These are phyloP conservation scores for Lithobates sylvaticus DNA, from an alignment of 2,797 vertebrate genomes.

Conservation along the genomic window DNA sequence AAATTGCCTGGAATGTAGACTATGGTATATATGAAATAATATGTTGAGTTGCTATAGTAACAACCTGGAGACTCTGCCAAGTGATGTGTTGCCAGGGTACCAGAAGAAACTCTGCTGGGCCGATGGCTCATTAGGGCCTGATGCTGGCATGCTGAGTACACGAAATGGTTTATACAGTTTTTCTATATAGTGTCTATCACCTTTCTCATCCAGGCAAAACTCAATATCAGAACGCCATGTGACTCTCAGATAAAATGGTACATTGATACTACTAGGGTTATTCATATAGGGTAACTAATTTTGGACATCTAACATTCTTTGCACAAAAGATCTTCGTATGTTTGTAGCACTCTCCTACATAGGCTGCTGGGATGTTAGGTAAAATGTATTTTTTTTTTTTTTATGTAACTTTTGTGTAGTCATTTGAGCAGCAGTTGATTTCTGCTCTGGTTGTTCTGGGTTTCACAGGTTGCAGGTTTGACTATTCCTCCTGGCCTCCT, in stretches of 20 bases:
- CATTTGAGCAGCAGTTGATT: too few relatives aligned
- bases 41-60: constrained; percentile 15
- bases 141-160: constrained; percentile 14
- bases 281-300: too few relatives aligned
- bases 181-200: constrained; percentile 13
- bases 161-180: not conserved
- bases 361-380: too few relatives aligned
- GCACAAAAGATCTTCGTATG: too few relatives aligned
- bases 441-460: too few relatives aligned
- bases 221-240: not conserved
- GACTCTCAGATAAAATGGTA: not conserved
- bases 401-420: too few relatives aligned
- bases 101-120: constrained; percentile 13
- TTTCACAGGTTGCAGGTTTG: too few relatives aligned
- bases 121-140: constrained; percentile 11
- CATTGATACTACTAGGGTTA: too few relatives aligned
- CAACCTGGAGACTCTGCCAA: constrained; percentile 19
- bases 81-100: constrained; percentile 31
- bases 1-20: not conserved
- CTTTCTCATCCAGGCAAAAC: constrained; percentile 11
- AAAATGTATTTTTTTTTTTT: too few relatives aligned
- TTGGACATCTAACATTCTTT: too few relatives aligned
- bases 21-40: not conserved
- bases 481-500: too few relatives aligned
- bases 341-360: too few relatives aligned